These are phyloP conservation scores for Scotopteryx bipunctaria DNA, from an alignment of 2,888 invertebrate species.

Conservation along the genomic window DNA sequence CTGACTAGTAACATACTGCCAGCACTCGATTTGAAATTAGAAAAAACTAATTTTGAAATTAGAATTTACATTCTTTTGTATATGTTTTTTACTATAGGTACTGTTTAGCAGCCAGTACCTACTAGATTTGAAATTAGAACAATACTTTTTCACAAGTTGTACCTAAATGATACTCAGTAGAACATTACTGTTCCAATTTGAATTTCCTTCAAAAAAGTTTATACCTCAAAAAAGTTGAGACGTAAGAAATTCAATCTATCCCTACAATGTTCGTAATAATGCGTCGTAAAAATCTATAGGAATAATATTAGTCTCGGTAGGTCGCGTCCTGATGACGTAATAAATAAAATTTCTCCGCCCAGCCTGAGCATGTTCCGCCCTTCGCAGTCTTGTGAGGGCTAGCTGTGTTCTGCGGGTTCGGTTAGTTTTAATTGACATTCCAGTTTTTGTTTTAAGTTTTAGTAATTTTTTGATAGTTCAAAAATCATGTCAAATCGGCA, in stretches of 20 bases:
- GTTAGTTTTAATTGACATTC: background rate
- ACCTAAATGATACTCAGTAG: too few species aligned
- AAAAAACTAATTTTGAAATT: too few species aligned
- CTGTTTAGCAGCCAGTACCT: too few species aligned
- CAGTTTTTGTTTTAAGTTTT: background rate
- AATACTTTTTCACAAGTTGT: too few species aligned
- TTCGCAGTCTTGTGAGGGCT: conserved; percentile 17
- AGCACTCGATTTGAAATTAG: too few species aligned
- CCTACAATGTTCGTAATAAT: conserved; percentile 20
- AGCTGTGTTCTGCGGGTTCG: conserved; percentile 3
- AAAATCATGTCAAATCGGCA: too few species aligned
- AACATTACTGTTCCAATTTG: too few species aligned
- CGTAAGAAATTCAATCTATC: conserved; percentile 14
- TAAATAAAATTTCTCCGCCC: conserved; percentile 58
- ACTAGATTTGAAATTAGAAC: too few species aligned
- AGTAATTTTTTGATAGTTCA: too few species aligned
- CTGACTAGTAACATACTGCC: too few species aligned
- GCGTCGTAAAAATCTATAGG: conserved; percentile 38
- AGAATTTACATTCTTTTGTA: too few species aligned
- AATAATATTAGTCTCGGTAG: conserved; percentile 49
- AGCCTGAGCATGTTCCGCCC: conserved; percentile 33
- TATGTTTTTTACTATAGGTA: too few species aligned
- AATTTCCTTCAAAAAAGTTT: background rate
- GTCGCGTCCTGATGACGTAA: conserved; percentile 58
- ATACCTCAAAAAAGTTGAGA: background rate